Percentiles rank a stretch among this genome's conserved stretches.
Conservation (phyloP, 2,888 invertebrate genomes). For the Aleiodes testaceus region DNA sequence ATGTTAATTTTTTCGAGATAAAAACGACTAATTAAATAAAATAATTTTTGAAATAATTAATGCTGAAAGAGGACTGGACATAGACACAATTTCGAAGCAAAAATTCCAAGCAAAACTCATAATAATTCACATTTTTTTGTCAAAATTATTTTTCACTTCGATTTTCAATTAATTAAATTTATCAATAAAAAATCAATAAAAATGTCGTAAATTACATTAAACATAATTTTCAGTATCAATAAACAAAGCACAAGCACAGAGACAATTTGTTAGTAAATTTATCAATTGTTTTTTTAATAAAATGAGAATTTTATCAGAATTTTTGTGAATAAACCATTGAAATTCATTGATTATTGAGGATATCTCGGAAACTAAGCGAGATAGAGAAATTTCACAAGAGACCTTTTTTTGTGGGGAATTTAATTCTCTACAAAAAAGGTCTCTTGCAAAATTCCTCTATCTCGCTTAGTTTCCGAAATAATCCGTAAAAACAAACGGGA, state of each 20-base stretch:
- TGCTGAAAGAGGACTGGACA: slow-evolving; percentile 49
- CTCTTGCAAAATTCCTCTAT: too few relatives aligned
- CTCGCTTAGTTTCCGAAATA: too few relatives aligned
- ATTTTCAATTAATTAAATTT: slow-evolving; percentile 7
- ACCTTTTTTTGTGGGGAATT: too few relatives aligned
- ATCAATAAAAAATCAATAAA: neutral
- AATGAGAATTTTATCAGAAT: too few relatives aligned
- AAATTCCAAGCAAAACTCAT: slow-evolving; percentile 41
- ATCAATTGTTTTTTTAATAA: neutral
- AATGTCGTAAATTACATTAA: slow-evolving; percentile 60
- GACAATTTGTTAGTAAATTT: slow-evolving; percentile 17
- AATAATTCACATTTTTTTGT: slow-evolving; percentile 19
- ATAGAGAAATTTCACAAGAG: too few relatives aligned
- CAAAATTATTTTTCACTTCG: slow-evolving; percentile 20
- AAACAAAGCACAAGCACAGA: slow-evolving; percentile 18
- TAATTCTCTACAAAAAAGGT: too few relatives aligned
- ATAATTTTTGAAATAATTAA: slow-evolving; percentile 43
- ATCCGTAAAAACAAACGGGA: too few relatives aligned
- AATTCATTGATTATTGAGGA: too few relatives aligned
- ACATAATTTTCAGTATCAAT: slow-evolving; percentile 67
- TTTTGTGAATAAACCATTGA: too few relatives aligned
- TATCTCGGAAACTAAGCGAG: neutral
- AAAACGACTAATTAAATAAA: slow-evolving; percentile 38
- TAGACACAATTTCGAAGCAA: slow-evolving; percentile 54
- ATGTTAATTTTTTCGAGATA: slow-evolving; percentile 1